Evolutionary conservation across 1,140 invertebrate species (phyloP), one percentile per base, ranked within the genome.

Genomic region (Scaptomyza graminum): DNA sequence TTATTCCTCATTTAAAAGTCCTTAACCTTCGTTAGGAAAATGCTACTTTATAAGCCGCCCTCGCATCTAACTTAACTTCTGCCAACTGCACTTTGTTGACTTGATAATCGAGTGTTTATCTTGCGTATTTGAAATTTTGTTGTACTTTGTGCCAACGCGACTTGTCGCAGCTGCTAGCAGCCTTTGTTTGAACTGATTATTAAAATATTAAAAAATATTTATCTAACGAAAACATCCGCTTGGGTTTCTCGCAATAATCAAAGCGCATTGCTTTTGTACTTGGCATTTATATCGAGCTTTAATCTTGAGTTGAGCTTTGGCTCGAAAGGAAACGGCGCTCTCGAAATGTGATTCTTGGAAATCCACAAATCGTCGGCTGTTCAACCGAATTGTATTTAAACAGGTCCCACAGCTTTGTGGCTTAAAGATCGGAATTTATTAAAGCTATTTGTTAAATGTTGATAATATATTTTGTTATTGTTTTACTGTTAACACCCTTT

Each of bases 211-310:
- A 6, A 31, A 31, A 39, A 41, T 37, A 15, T 31, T 16, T 57
- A 64, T 70, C 34, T 46, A n/a, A 15, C 11, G 18, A 56, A 41
- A 31, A 61, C 60, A 80, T 80, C 77, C 77, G 76, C 54, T 67
- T 61, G 69, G 22, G 12, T 57, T 62, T 47, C 12, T 47, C 12
- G 28, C 60, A 60, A 55, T 54, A 51, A 15, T 51, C 15, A 34
- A 31, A 31, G 28, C 22, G 3, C 18, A n/a, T 16, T 65, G 49
- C 47, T 79, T 74, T 79, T 76, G n/a, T 41, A 41, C 31, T 34
- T 41, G 5, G n/a, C 11, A 22, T n/a, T 41, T n/a, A 1, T n/a
- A 5, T 39, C 3, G n/a, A n/a, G n/a, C 5, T 37, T 11, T 37
- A 12, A 12, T 12, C 18, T 54, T 47, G 15, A 16, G 11, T 7